Evolutionary conservation across 2,113 vertebrate species (phyloP).

Genomic region (Dissostichus mawsoni): DNA sequence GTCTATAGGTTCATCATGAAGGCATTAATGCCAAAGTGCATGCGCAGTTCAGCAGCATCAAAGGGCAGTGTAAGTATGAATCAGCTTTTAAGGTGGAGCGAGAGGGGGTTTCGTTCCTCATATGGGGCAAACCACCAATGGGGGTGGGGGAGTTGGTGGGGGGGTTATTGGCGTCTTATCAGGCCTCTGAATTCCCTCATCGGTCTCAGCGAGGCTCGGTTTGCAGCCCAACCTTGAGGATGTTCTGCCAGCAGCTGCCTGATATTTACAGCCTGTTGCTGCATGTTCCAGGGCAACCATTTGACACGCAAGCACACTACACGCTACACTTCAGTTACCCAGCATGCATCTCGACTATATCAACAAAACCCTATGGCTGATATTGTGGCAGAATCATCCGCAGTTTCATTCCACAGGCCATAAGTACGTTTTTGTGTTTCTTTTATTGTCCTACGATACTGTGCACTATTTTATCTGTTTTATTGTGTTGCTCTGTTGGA

Average conservation of each 20-base stretch:
- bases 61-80: constrained; percentile 6
- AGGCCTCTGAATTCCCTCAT: constrained; percentile 64
- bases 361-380: constrained; percentile 47
- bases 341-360: constrained; percentile 31
- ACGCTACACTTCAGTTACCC: constrained; percentile 40
- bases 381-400: constrained; percentile 10
- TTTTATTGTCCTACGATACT: too few species aligned
- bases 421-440: too few species aligned
- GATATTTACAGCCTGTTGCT: constrained; percentile 85
- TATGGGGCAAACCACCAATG: not conserved
- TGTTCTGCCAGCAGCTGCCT: constrained; percentile 81
- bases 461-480: too few species aligned
- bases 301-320: constrained; percentile 49
- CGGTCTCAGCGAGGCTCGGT: constrained; percentile 66
- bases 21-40: constrained; percentile 56
- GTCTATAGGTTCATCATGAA: constrained; percentile 15
- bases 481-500: too few species aligned
- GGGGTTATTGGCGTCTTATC: constrained; percentile 31
- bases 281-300: constrained; percentile 76
- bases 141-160: not conserved
- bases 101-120: not conserved
- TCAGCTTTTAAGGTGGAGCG: not conserved
- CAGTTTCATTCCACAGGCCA: constrained; percentile 11
- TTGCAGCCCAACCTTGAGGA: constrained; percentile 81
- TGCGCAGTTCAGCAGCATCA: not conserved